phyloP scores from a whole-genome alignment of 2,797 vertebrate genomes.

The Hydrocynus forskahlii region DNA sequence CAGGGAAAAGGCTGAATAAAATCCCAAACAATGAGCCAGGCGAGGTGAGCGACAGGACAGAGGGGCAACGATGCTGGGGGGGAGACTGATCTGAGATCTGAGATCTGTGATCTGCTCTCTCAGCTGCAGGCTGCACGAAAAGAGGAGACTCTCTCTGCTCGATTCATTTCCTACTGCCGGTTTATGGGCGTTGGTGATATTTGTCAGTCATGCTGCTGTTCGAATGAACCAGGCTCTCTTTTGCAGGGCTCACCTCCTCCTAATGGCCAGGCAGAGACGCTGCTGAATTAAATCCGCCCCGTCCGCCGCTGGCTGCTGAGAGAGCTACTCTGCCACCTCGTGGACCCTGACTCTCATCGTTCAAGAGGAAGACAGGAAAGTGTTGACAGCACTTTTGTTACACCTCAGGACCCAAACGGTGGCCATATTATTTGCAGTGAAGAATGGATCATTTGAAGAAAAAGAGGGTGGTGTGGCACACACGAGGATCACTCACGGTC shows the following conservation, averaged over 20 bases:
- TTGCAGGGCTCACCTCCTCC: constrained; percentile 70
- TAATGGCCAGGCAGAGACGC: constrained; percentile 61
- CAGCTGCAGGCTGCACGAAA: constrained; percentile 52
- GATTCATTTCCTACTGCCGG: constrained; percentile 72
- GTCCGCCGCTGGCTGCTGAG: constrained; percentile 23
- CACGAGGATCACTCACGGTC: not conserved
- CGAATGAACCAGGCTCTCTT: constrained; percentile 56
- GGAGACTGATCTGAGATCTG: not conserved
- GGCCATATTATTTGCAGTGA: not conserved
- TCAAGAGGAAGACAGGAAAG: not conserved
- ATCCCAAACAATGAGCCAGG: constrained; percentile 44
- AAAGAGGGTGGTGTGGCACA: not conserved
- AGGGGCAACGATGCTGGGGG: constrained; percentile 36
- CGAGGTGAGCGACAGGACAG: constrained; percentile 40
- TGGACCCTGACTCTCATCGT: constrained; percentile 57
- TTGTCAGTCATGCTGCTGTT: constrained; percentile 70
- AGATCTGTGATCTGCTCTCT: constrained; percentile 37
- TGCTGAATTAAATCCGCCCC: constrained; percentile 63
- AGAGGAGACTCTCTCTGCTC: constrained; percentile 57
- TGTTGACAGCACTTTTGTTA: too few species aligned
- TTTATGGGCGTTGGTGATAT: constrained; percentile 79
- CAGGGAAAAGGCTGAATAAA: constrained; percentile 39
- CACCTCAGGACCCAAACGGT: too few species aligned
- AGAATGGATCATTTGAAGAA: not conserved
- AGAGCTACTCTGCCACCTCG: constrained; percentile 67